Percentiles rank a stretch among this genome's conserved stretches.
These are phyloP conservation scores for Onychorhynchus coronatus DNA, from an alignment of 2,113 vertebrate genomes.

Conservation along the genomic window DNA sequence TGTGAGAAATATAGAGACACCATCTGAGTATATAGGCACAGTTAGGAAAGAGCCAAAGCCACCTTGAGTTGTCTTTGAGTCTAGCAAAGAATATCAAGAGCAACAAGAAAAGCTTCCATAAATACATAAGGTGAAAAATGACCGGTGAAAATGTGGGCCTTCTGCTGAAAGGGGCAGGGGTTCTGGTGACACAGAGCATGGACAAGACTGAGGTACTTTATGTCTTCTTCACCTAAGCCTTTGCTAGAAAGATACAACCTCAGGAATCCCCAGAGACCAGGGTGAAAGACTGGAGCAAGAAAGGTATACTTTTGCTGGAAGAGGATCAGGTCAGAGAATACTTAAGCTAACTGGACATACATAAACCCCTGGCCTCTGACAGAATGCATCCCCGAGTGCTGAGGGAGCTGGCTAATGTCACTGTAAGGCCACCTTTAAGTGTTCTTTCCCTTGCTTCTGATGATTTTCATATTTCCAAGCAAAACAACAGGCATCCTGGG, in stretches of 20 bases:
- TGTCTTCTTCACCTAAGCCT: not conserved
- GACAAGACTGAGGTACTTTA: not conserved
- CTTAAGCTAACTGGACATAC: not conserved
- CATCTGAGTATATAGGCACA: not conserved
- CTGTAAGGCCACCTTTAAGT: not conserved
- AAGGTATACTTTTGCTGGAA: not conserved
- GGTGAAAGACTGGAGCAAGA: not conserved
- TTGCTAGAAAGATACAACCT: not conserved
- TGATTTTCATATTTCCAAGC: not conserved
- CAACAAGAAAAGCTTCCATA: not conserved
- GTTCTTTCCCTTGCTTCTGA: not conserved
- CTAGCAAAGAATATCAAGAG: not conserved
- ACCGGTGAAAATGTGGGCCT: not conserved
- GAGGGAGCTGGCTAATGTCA: not conserved
- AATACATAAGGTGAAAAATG: not conserved
- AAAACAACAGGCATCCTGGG: not conserved
- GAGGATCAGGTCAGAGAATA: not conserved
- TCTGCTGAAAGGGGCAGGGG: not conserved
- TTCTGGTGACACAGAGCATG: not conserved
- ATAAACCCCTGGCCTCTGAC: not conserved
- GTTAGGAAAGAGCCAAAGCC: not conserved
- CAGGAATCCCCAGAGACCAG: not conserved
- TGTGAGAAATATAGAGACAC: not conserved
- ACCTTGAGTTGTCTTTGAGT: rapidly evolving
- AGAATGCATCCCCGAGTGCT: not conserved